Evolutionary conservation across 2,797 vertebrate genomes (phyloP).

Genomic region (Pygocentrus nattereri): DNA sequence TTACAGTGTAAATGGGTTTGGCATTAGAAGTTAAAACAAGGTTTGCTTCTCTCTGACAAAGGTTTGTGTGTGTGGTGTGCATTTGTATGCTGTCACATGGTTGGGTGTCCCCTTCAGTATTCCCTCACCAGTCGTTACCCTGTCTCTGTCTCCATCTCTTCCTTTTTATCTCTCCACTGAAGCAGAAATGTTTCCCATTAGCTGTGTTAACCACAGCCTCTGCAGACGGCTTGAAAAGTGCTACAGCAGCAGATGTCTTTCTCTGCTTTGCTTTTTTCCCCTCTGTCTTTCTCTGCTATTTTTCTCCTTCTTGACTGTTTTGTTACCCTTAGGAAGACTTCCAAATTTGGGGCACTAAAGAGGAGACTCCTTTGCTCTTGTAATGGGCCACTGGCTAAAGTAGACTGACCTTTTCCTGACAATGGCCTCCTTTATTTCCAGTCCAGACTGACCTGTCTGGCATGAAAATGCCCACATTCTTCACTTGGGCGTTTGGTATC

Average conservation of each 20-base stretch:
- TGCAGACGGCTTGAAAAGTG: constrained; percentile 72
- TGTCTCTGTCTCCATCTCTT: constrained; percentile 66
- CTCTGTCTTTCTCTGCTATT: constrained; percentile 19
- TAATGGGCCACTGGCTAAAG: constrained; percentile 47
- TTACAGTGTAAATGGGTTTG: constrained; percentile 1
- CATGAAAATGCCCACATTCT: constrained; percentile 57
- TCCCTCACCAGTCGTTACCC: constrained; percentile 52
- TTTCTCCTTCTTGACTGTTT: not conserved
- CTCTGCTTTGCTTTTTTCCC: constrained; percentile 58
- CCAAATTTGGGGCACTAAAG: constrained; percentile 29
- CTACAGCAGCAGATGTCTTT: constrained; percentile 73
- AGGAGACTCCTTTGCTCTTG: constrained; percentile 40
- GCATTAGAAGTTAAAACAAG: not conserved
- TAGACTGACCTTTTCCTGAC: constrained; percentile 70
- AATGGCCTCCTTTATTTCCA: constrained; percentile 67
- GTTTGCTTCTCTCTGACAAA: not conserved
- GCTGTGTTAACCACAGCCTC: constrained; percentile 78
- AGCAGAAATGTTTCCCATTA: constrained; percentile 84
- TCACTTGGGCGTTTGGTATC: constrained; percentile 52
- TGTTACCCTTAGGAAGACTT: constrained; percentile 18
- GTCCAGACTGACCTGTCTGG: constrained; percentile 63
- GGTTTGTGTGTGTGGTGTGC: not conserved
- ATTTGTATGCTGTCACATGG: constrained; percentile 1
- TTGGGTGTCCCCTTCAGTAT: constrained; percentile 16
- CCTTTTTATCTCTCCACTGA: constrained; percentile 68